Evolutionary conservation across 1,140 invertebrate species (phyloP).

Genomic region (Agrypnia vestita): DNA sequence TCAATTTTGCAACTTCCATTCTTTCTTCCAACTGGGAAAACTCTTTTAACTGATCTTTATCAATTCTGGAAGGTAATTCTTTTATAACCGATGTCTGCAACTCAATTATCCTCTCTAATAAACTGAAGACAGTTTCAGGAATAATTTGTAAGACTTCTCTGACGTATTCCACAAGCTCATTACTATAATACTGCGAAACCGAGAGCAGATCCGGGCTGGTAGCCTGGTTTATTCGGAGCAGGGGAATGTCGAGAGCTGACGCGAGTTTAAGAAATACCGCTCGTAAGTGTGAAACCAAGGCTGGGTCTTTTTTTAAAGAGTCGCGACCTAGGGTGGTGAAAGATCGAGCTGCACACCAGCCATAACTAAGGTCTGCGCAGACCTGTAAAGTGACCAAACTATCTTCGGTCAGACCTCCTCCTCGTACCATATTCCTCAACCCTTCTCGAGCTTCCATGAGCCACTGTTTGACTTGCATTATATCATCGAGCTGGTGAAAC

Average conservation of each 20-base stretch:
- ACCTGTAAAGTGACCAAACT: slow-evolving; percentile 94
- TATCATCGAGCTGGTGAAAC: slow-evolving; percentile 94
- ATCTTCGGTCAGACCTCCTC: slow-evolving; percentile 94
- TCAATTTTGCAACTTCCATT: slow-evolving; percentile 91
- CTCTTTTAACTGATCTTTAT: slow-evolving; percentile 95
- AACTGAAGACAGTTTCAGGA: slow-evolving; percentile 95
- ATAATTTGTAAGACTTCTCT: slow-evolving; percentile 97
- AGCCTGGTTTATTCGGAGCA: slow-evolving; percentile 96
- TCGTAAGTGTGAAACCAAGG: slow-evolving; percentile 90
- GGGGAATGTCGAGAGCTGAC: slow-evolving; percentile 93
- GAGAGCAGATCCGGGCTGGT: slow-evolving; percentile 92
- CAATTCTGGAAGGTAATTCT: slow-evolving; percentile 94
- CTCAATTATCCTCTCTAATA: slow-evolving; percentile 90
- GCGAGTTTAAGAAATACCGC: slow-evolving; percentile 96
- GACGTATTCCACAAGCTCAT: slow-evolving; percentile 93
- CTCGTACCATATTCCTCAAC: slow-evolving; percentile 90
- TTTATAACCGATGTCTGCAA: slow-evolving; percentile 89
- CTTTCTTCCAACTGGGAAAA: slow-evolving; percentile 94
- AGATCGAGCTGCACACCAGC: slow-evolving; percentile 93
- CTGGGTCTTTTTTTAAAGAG: slow-evolving; percentile 86
- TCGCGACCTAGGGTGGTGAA: slow-evolving; percentile 93
- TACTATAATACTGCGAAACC: slow-evolving; percentile 97
- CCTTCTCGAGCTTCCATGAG: slow-evolving; percentile 87
- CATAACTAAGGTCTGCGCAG: slow-evolving; percentile 95
- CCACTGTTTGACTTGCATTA: slow-evolving; percentile 93